phyloP scores from a whole-genome alignment of 2,888 invertebrate species.

The Gasteruption jaculator region DNA sequence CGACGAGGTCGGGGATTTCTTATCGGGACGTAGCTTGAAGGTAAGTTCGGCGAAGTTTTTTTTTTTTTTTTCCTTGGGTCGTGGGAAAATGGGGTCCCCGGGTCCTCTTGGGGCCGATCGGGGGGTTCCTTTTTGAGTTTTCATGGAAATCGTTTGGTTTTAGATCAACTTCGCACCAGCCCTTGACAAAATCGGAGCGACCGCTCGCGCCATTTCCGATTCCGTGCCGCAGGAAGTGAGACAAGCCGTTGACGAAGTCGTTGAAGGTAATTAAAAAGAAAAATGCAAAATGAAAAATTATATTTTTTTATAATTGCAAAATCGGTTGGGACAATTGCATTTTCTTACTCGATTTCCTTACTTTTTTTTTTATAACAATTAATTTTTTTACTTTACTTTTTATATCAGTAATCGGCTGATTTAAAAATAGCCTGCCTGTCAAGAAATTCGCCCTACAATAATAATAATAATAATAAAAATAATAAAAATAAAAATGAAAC shows the following conservation, averaged over 20 bases:
- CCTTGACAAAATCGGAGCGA: slow-evolving; percentile 45
- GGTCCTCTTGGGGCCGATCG: no score
- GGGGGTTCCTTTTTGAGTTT: background rate
- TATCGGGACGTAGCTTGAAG: slow-evolving; percentile 54
- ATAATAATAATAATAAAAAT: no score
- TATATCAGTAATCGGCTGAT: no score
- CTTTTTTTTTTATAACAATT: no score
- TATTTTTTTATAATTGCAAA: background rate
- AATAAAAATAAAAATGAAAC: no score
- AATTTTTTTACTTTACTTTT: no score
- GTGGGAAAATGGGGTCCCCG: no score
- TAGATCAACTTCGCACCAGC: slow-evolving; percentile 48
- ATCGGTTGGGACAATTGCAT: background rate
- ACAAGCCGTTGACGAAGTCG: slow-evolving; percentile 56
- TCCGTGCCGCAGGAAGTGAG: slow-evolving; percentile 58
- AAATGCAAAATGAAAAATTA: background rate
- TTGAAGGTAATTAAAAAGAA: slow-evolving; percentile 52
- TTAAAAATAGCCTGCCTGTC: no score
- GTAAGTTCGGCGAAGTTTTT: slow-evolving; percentile 29
- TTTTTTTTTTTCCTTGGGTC: background rate
- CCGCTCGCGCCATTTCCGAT: slow-evolving; percentile 53
- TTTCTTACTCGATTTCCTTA: background rate
- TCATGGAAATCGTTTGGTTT: slow-evolving; percentile 18
- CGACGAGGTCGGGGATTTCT: slow-evolving; percentile 56
- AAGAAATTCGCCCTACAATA: no score